Percentiles rank a stretch among this genome's conserved stretches.
Conservation (phyloP, 1,140 invertebrate species). For the Pogonognathellus flavescens region DNA sequence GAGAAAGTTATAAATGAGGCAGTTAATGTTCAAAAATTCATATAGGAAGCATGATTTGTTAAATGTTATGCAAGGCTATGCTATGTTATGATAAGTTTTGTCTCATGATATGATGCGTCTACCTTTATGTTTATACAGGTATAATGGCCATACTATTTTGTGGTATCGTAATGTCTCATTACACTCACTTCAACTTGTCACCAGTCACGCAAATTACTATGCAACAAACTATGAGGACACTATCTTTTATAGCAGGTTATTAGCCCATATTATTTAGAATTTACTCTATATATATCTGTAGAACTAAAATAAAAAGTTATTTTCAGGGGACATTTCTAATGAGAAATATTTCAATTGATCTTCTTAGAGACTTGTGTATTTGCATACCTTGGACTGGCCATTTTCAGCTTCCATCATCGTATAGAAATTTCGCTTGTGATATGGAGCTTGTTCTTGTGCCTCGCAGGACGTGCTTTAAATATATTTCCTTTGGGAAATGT, state of each 20-base stretch:
- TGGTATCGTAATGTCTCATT: slow-evolving; percentile 99
- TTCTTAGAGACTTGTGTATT: slow-evolving; percentile 94
- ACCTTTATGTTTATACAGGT: slow-evolving; percentile 75
- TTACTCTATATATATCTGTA: no score
- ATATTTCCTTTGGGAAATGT: slow-evolving; percentile 95
- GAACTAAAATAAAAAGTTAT: no score
- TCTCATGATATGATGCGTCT: no score
- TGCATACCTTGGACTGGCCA: slow-evolving; percentile 97
- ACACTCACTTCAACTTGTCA: slow-evolving; percentile 98
- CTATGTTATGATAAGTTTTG: no score
- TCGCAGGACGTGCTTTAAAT: slow-evolving; percentile 94
- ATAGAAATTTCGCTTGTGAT: slow-evolving; percentile 85
- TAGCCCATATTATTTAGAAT: no score
- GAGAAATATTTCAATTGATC: slow-evolving; percentile 45
- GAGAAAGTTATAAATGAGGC: no score
- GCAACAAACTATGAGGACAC: slow-evolving; percentile 97
- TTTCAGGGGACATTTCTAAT: no score
- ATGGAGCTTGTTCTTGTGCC: slow-evolving; percentile 93
- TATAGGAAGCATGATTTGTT: no score
- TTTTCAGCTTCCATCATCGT: slow-evolving; percentile 92
- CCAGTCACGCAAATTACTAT: slow-evolving; percentile 99
- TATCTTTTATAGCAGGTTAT: slow-evolving; percentile 91
- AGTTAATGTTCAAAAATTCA: no score
- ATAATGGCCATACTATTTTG: slow-evolving; percentile 99
- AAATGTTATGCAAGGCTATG: no score